Base-by-base conservation (phyloP, 2,797 vertebrate genomes). In the Enteromius fasciolatus region DNA sequence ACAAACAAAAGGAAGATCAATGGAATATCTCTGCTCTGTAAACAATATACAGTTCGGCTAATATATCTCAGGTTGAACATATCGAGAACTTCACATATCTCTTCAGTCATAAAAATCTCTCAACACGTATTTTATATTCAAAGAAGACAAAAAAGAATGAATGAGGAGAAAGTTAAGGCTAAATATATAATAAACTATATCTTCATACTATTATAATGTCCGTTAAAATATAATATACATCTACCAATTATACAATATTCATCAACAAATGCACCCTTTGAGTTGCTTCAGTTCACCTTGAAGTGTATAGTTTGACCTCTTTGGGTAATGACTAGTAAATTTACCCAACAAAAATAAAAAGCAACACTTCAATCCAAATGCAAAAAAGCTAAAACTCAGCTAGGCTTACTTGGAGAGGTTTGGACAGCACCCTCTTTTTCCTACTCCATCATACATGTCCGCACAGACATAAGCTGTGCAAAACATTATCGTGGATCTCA, bases 171-270 rank as follows among this genome's bases (percentile, higher is more conserved):
- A 63, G 15, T 61, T 61, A 25, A 74, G 61, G 68, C 39, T 73
- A 72, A 73, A 67, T 78, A 68, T 79, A 66, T 33, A 80, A 63
- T 80, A 66, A 81, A 79, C 64, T 70, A 63, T 81, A 76, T 80
- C 12, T 54, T 70, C 70, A 41, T 78, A 77, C 6, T 64, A 78
- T 33, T 14, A 72, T 52, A 76, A 68, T 84, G 33, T 68, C 25
- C 81, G 67, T 57, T 73, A 76, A 70, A 86, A 77, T 77, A 63
- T 57, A 76, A 64, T 66, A 48, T 75, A 83, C 79, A 80, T 80
- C 50, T 66, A 72, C 31, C 48, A 78, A 73, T 80, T 84, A 63
- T 74, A 74, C 59, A 69, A 59, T 68, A 57, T 59, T 33, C 20
- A 75, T 67, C 1, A 54, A 76, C 39, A 69, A 82, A 67, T 23